Evolutionary conservation across 2,113 vertebrate species (phyloP), one percentile per base, ranked within the genome.

Genomic region (Xyrauchen texanus): DNA sequence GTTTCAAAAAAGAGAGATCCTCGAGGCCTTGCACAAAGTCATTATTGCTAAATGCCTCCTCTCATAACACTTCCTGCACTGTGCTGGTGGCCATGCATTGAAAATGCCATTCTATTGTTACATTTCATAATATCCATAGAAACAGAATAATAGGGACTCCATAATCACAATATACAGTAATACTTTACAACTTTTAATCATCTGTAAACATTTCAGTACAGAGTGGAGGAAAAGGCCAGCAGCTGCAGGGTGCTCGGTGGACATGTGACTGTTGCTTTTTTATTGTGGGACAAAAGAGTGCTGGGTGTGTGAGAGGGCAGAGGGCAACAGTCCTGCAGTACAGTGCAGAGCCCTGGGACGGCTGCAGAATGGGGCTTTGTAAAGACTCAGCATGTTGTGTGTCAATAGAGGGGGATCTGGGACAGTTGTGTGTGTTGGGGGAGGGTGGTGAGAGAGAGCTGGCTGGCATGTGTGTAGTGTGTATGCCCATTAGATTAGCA

Each of bases 161-260:
- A 4, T 86, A 85, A 69, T 62, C 21, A 45, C 49, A 34, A 34
- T 34, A 34, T 34, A 34, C 21, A 34, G 21, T 34, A 34, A 34
- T 34, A 34, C 21, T 34, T 46, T n/a, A 4, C 2, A 0, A 7
- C 2, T 7, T 74, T n/a, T 34, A 34, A 34, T 34, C 21, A 63
- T 93, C 92, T 83, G 88, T 93, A 94, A 95, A 95, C 93, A 92
- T 94, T 91, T 93, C 72, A 75, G 79, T 53, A 34, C 1, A 34
- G 21, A 73, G 81, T 7, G 51, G 47, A 16, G 45, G 65, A 55
- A 65, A 49, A 83, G 78, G 85, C 74, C 87, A 91, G 89, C 93
- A 93, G 90, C 91, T 93, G 93, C 89, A 68, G 83, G 82, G 87
- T 85, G 84, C 87, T 88, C 88, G 3, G 83, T 10, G 87, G 77